Evolutionary conservation across 2,113 vertebrate species (phyloP).

Genomic region (Hyperopisus bebe): DNA sequence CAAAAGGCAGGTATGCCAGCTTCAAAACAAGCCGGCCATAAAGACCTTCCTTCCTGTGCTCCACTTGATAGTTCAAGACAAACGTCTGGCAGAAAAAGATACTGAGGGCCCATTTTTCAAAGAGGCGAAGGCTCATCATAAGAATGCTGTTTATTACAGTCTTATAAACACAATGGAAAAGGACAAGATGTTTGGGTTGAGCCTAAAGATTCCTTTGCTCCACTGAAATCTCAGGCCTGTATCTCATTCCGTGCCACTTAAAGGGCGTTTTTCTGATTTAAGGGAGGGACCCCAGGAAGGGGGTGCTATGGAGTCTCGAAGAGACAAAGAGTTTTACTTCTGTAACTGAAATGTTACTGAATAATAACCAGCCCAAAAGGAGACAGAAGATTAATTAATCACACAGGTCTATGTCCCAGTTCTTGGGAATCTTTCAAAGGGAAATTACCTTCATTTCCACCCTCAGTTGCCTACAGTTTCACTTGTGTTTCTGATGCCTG

Average conservation of each 20-base stretch:
- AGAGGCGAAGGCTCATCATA: neutral
- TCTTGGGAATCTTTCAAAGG: neutral
- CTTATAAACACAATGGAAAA: conserved; percentile 8
- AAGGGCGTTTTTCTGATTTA: neutral
- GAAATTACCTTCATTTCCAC: neutral
- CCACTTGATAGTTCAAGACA: neutral
- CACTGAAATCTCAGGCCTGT: neutral
- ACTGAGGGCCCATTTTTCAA: neutral
- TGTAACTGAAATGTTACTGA: neutral
- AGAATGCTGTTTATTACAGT: conserved; percentile 16
- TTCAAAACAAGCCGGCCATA: neutral
- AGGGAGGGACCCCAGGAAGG: neutral
- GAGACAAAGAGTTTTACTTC: neutral
- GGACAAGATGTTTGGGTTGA: neutral
- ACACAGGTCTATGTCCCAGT: neutral
- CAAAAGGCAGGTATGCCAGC: neutral
- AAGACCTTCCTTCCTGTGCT: neutral
- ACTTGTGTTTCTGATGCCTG: neutral
- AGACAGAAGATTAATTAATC: neutral
- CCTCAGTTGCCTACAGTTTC: neutral
- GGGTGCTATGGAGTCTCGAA: neutral
- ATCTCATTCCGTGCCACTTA: neutral
- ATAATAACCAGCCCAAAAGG: neutral
- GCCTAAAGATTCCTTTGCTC: neutral
- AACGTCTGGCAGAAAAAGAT: neutral